Conservation (phyloP, 2,888 invertebrate species). For the Deroplatys truncata region DNA sequence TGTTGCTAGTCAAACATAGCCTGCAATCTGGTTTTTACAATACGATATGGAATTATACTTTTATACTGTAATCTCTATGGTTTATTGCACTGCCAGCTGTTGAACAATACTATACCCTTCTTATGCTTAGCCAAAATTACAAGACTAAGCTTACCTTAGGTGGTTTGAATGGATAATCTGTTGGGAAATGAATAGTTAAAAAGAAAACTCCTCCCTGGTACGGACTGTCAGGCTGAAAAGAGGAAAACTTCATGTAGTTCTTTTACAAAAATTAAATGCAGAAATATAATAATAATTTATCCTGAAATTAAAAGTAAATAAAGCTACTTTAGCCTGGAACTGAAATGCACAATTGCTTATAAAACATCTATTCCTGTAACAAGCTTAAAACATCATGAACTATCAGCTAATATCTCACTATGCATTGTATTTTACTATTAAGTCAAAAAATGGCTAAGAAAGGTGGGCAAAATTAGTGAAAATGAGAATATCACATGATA, state of each 20-base stretch:
- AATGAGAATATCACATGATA: no score
- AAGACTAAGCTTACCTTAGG: slow-evolving; percentile 71
- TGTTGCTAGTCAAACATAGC: no score
- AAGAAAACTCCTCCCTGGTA: slow-evolving; percentile 99
- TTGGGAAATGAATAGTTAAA: slow-evolving; percentile 99
- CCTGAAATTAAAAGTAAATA: neutral
- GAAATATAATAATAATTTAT: neutral
- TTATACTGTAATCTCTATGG: no score
- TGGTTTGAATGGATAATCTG: slow-evolving; percentile 99
- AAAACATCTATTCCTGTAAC: no score
- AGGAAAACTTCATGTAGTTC: slow-evolving; percentile 34
- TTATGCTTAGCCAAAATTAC: neutral
- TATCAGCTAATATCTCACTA: no score
- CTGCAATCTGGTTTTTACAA: no score
- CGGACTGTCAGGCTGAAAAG: slow-evolving; percentile 94
- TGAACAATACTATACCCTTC: neutral
- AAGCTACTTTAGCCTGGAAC: neutral
- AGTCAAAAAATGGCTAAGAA: no score
- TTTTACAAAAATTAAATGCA: neutral
- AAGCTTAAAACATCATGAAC: no score
- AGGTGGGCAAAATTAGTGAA: no score
- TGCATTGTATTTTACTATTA: no score
- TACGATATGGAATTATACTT: no score
- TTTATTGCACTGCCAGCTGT: no score
- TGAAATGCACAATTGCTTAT: neutral